Evolutionary conservation across 53 echinoderm and acorn worm species (phyloP).

Genomic region (Holothuria scabra): DNA sequence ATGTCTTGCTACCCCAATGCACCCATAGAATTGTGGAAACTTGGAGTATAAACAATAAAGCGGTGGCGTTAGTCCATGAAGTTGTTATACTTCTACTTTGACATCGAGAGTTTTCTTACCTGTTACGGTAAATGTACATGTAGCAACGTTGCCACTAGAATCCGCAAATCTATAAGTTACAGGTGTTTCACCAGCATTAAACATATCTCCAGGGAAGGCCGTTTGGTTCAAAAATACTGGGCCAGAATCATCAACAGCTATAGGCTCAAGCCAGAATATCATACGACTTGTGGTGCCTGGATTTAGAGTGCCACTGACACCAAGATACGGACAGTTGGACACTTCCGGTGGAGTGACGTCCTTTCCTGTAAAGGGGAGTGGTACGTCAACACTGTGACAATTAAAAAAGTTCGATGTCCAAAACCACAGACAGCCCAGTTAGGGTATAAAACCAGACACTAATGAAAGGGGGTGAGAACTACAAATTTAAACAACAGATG

Average conservation of each 20-base stretch:
- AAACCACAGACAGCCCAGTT: no score
- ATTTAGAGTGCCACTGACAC: not conserved
- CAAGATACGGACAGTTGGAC: not conserved
- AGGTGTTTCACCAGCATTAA: not conserved
- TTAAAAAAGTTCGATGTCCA: no score
- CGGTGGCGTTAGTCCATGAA: no score
- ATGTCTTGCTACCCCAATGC: no score
- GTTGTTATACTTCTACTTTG: no score
- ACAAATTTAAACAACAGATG: no score
- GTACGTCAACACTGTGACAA: no score
- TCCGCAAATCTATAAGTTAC: constrained; percentile 8
- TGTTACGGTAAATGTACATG: not conserved
- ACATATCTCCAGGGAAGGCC: not conserved
- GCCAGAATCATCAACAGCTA: not conserved
- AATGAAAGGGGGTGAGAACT: no score
- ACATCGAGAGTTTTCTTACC: not conserved
- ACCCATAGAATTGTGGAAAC: no score
- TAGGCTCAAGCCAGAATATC: constrained; percentile 4
- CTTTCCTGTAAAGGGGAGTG: not conserved
- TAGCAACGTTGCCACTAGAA: not conserved
- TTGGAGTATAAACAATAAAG: no score
- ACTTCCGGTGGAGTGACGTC: not conserved
- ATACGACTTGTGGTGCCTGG: not conserved
- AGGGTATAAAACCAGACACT: no score
- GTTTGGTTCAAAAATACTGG: not conserved